Evolutionary conservation across 2,888 invertebrate genomes (phyloP), one percentile per base, ranked within the genome.

Genomic region (Lepetodrilus schrolli): DNA sequence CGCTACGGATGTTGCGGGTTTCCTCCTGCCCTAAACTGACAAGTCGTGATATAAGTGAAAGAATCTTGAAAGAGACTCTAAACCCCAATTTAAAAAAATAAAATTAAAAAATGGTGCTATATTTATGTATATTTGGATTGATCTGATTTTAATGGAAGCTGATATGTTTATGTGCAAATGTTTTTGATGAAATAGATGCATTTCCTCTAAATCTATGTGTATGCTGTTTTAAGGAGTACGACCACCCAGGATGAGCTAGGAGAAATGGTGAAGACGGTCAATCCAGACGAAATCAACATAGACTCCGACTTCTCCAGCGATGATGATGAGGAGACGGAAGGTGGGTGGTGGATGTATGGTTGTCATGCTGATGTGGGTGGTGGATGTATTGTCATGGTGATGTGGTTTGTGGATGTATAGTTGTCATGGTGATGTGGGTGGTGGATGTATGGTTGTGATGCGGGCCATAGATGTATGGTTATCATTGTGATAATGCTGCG

Each of bases 281-380:
- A 90, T 77, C 90, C 90, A 7, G 91, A 90, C 58, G 90, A 88
- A 70, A 90, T 91, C 72, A 84, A 90, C 77, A 89, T 91, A 70
- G 90, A 89, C 76, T 87, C 87, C 49, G 90, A 89, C 72, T 85
- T 82, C 74, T 83, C 81, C 17, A 84, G 83, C 71, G 90, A 90
- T 74, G 90, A 89, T 13, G 90, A 90, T 23, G 88, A 87, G 47
- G 81, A 83, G 13, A 81, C 87, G 1, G 88, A 88, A 83, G 89
- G 88, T 88, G 36, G 47, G 74, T 21, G 4, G n/a, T n/a, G n/a
- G n/a, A n/a, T n/a, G n/a, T n/a, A n/a, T n/a, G n/a, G n/a, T n/a
- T n/a, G n/a, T n/a, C n/a, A n/a, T n/a, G n/a, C n/a, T n/a, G n/a
- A n/a, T n/a, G n/a, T n/a, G n/a, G n/a, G n/a, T n/a, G n/a, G n/a